These are phyloP conservation scores for Cloeon dipterum DNA, from an alignment of 2,888 invertebrate species.

Conservation along the genomic window DNA sequence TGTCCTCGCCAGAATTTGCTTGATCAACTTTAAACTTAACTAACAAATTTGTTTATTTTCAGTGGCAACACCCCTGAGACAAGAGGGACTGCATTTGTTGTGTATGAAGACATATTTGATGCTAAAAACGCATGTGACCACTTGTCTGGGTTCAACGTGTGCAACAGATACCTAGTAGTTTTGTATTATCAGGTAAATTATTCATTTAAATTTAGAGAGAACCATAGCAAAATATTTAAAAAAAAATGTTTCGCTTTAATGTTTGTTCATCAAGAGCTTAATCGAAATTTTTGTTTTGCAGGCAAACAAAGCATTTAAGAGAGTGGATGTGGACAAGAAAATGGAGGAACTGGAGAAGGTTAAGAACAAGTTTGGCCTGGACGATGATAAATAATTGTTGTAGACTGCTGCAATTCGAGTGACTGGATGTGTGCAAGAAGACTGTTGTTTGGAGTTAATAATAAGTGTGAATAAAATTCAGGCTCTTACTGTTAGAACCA, in stretches of 20 bases:
- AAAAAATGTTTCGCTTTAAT: no score
- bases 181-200: slow-evolving; percentile 74
- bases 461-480: no score
- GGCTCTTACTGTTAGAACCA: no score
- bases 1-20: background rate
- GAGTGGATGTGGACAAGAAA: slow-evolving; percentile 85
- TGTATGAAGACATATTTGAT: slow-evolving; percentile 99
- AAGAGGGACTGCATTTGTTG: slow-evolving; percentile 95
- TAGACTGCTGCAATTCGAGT: background rate
- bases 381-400: slow-evolving; percentile 24
- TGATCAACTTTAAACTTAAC: no score
- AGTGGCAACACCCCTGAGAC: slow-evolving; percentile 96
- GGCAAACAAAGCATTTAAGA: slow-evolving; percentile 86
- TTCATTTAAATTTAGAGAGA: no score
- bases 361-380: slow-evolving; percentile 81
- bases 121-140: slow-evolving; percentile 99
- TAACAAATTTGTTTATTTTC: slow-evolving; percentile 14
- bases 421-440: no score
- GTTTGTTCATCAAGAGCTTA: no score
- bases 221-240: no score
- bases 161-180: slow-evolving; percentile 96
- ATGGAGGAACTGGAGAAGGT: slow-evolving; percentile 86
- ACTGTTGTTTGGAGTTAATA: no score
- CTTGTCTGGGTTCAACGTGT: slow-evolving; percentile 95
- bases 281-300: slow-evolving; percentile 11